phyloP scores from a whole-genome alignment of 2,888 invertebrate species.

The Brachyptera risi region DNA sequence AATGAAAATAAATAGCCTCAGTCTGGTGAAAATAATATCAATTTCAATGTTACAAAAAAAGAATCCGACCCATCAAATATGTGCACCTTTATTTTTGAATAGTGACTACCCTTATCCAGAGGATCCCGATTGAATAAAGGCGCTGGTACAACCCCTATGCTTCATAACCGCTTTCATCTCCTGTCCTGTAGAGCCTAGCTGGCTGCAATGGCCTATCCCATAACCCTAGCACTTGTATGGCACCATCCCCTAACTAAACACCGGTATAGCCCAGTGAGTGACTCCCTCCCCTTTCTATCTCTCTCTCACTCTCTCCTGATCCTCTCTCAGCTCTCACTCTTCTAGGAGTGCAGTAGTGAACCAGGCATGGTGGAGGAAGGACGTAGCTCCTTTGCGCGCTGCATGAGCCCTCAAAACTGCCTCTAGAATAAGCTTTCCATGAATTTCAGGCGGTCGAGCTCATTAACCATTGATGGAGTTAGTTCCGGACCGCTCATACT shows the following conservation, averaged over 20 bases:
- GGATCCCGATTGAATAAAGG: conserved; percentile 5
- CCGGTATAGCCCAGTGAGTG: conserved; percentile 4
- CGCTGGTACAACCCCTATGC: conserved; percentile 18
- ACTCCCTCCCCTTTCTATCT: background rate
- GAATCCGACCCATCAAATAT: too few species aligned
- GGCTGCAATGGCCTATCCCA: too few species aligned
- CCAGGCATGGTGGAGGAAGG: background rate
- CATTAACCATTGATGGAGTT: conserved; percentile 17
- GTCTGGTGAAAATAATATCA: too few species aligned
- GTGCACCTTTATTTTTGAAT: background rate
- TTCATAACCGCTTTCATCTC: conserved; percentile 22
- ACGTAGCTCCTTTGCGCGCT: too few species aligned
- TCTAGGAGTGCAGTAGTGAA: background rate
- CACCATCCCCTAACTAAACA: conserved; percentile 31
- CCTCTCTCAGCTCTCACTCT: too few species aligned
- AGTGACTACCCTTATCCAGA: conserved; percentile 1
- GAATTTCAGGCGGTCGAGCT: background rate
- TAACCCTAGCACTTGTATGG: conserved; percentile 17
- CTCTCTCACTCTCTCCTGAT: too few species aligned
- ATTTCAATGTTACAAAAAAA: too few species aligned
- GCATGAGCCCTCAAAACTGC: too few species aligned
- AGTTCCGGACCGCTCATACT: conserved; percentile 6
- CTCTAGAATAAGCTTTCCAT: background rate
- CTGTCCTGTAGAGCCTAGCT: too few species aligned
- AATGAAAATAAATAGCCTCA: too few species aligned